A percentile compares a stretch with the other conserved stretches of the same genome.
Evolutionary conservation across 2,113 vertebrate genomes (phyloP).

Genomic region (Albula goreensis): DNA sequence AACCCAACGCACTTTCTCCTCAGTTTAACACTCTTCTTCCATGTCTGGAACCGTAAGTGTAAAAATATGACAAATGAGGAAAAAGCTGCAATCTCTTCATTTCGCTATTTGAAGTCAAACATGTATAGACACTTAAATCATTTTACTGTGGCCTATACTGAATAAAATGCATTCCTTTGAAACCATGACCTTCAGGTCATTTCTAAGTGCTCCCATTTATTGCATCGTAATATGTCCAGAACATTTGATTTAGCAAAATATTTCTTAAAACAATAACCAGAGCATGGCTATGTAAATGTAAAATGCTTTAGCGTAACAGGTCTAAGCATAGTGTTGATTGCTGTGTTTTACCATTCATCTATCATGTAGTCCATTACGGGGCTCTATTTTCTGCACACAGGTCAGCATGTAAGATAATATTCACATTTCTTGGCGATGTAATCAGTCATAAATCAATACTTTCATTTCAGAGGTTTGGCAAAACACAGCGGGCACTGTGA

Average conservation of each 20-base stretch:
- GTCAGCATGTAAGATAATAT: conserved; percentile 17
- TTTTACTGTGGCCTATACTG: neutral
- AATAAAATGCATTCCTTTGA: conserved; percentile 9
- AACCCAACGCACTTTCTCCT: too few species aligned
- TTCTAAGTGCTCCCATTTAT: neutral
- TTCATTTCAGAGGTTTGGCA: conserved; percentile 8
- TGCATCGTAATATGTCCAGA: conserved; percentile 5
- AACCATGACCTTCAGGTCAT: neutral
- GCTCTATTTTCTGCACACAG: conserved; percentile 18
- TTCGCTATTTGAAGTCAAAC: too few species aligned
- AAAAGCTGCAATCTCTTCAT: too few species aligned
- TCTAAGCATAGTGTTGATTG: conserved; percentile 28
- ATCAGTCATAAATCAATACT: conserved; percentile 30
- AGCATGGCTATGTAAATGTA: conserved; percentile 23
- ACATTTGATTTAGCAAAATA: conserved; percentile 39
- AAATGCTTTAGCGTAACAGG: conserved; percentile 15
- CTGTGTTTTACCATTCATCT: conserved; percentile 35
- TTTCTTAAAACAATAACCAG: conserved; percentile 38
- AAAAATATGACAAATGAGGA: too few species aligned
- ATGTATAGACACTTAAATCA: too few species aligned
- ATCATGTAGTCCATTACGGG: conserved; percentile 36
- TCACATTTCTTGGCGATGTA: conserved; percentile 19
- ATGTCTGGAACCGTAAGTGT: too few species aligned
- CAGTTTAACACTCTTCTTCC: too few species aligned
- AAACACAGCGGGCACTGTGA: neutral